These are phyloP conservation scores for Phengaris arion DNA, from an alignment of 2,888 invertebrate genomes.

Conservation along the genomic window DNA sequence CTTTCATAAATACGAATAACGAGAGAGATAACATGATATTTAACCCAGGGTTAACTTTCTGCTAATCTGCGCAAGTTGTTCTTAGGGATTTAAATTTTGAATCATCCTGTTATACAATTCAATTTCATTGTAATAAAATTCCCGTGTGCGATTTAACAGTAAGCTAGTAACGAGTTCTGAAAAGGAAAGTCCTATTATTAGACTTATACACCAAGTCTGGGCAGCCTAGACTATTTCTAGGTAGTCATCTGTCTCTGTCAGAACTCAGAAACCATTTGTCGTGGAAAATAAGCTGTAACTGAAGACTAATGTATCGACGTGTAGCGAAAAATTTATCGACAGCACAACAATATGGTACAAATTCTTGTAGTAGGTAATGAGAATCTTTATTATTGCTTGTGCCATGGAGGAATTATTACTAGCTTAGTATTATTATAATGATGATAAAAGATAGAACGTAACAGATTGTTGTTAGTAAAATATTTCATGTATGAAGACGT, in stretches of 20 bases:
- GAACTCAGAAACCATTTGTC: neutral
- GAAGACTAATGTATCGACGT: neutral
- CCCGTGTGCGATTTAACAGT: neutral
- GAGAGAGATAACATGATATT: too few relatives aligned
- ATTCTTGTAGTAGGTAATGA: neutral
- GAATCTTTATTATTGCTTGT: too few relatives aligned
- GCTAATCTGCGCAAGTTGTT: too few relatives aligned
- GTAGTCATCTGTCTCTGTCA: conserved; percentile 6
- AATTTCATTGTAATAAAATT: neutral
- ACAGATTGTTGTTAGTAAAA: too few relatives aligned
- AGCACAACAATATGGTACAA: neutral
- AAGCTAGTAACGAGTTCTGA: neutral
- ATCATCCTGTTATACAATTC: neutral
- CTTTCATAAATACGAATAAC: too few relatives aligned
- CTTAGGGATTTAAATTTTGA: too few relatives aligned
- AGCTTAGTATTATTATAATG: too few relatives aligned
- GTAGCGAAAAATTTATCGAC: neutral
- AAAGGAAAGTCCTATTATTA: conserved; percentile 1
- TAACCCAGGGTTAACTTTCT: too few relatives aligned
- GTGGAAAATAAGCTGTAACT: conserved; percentile 5
- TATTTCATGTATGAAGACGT: too few relatives aligned
- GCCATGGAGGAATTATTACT: too few relatives aligned
- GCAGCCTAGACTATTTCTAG: neutral
- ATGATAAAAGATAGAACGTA: too few relatives aligned
- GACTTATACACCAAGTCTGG: neutral